A percentile compares a stretch with the other conserved stretches of the same genome.
Evolutionary conservation across 2,888 invertebrate genomes (phyloP).

Genomic region (Seladonia tumulorum): DNA sequence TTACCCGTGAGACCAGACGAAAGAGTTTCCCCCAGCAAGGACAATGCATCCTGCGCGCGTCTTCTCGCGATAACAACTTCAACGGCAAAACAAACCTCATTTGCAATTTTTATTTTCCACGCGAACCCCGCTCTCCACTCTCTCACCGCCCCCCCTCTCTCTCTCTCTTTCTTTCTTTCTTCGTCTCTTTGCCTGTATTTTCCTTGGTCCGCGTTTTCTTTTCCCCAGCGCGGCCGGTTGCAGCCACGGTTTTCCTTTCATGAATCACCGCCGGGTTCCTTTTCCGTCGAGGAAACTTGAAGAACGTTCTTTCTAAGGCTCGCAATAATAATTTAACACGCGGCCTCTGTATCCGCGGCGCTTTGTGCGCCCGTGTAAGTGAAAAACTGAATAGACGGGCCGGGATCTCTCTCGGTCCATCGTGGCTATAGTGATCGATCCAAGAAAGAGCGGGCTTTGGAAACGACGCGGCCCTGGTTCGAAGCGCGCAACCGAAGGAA

Average conservation of each 20-base stretch:
- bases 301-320: not conserved
- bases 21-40: constrained; percentile 7
- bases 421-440: not conserved
- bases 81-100: constrained; percentile 34
- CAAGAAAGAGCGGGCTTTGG: not conserved
- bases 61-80: constrained; percentile 42
- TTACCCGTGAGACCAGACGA: constrained; percentile 42
- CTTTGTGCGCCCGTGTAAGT: not conserved
- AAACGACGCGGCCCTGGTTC: not conserved
- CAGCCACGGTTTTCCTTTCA: not conserved
- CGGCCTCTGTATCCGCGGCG: not conserved
- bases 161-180: not conserved
- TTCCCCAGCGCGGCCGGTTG: not conserved
- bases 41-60: constrained; percentile 17
- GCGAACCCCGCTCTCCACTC: not conserved
- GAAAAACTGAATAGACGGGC: not conserved
- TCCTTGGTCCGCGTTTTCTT: constrained; percentile 1
- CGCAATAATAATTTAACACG: constrained; percentile 17
- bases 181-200: not conserved
- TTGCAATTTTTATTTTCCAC: constrained; percentile 44
- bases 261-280: constrained; percentile 23
- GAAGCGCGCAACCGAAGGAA: not conserved
- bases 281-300: constrained; percentile 12
- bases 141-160: no score
- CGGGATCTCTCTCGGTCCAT: not conserved